A percentile compares a stretch with the other conserved stretches of the same genome.
phyloP scores from a whole-genome alignment of 2,113 vertebrate genomes.

The Tupaia chinensis region DNA sequence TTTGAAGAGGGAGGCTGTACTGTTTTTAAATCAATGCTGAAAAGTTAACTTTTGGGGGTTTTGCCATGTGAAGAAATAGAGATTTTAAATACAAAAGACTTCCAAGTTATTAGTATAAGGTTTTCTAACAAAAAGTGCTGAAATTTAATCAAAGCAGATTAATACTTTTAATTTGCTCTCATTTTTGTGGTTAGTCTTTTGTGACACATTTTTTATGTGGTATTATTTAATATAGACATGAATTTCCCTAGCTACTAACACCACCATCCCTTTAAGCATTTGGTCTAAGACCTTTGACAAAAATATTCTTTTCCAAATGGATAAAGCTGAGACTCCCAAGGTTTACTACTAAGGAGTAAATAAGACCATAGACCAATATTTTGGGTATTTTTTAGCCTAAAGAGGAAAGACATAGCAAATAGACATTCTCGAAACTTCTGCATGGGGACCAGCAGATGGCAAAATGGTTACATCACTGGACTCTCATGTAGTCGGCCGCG shows the following conservation, averaged over 20 bases:
- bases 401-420: background rate
- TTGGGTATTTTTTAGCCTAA: background rate
- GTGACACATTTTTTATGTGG: background rate
- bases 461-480: no score
- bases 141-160: slow-evolving; percentile 49
- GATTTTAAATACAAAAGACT: slow-evolving; percentile 21
- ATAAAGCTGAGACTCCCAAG: background rate
- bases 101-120: background rate
- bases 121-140: background rate
- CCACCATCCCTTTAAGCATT: background rate
- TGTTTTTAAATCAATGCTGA: background rate
- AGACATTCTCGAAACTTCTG: background rate
- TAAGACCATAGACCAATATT: background rate
- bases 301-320: slow-evolving; percentile 4
- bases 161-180: slow-evolving; percentile 12
- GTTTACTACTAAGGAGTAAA: background rate
- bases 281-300: background rate
- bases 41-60: background rate
- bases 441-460: background rate
- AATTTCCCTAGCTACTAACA: background rate
- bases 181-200: slow-evolving; percentile 34
- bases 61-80: background rate
- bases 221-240: slow-evolving; percentile 51
- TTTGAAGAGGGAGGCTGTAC: background rate
- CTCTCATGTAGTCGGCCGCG: no score